A percentile compares a stretch with the other conserved stretches of the same genome.
phyloP scores from a whole-genome alignment of 2,113 vertebrate species.

The Urocolius indicus region DNA sequence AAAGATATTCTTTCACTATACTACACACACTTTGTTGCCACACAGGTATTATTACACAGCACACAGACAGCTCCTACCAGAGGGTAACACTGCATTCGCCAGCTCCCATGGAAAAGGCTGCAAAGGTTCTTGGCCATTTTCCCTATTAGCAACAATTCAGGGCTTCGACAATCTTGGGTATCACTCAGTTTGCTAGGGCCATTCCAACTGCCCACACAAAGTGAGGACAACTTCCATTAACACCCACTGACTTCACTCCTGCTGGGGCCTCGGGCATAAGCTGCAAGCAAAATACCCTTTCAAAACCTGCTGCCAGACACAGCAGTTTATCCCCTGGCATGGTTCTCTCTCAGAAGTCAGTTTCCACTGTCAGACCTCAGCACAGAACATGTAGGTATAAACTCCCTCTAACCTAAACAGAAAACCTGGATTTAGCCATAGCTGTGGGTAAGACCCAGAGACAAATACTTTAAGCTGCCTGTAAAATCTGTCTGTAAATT shows the following conservation, averaged over 20 bases:
- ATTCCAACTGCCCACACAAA: not conserved
- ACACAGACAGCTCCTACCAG: not conserved
- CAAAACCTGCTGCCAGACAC: not conserved
- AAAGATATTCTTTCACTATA: not conserved
- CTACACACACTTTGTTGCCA: not conserved
- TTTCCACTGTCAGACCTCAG: not conserved
- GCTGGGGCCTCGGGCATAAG: not conserved
- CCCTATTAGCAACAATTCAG: not conserved
- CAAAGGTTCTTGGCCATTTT: not conserved
- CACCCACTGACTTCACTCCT: not conserved
- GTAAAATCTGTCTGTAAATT: not conserved
- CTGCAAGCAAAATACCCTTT: not conserved
- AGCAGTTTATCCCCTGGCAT: fast-evolving
- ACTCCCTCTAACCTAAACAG: not conserved
- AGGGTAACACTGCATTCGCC: not conserved
- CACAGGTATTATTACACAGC: fast-evolving
- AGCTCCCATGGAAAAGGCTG: not conserved
- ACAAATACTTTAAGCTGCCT: not conserved
- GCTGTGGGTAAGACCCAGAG: not conserved
- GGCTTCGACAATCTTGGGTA: fast-evolving
- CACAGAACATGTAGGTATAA: not conserved
- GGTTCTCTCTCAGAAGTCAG: not conserved
- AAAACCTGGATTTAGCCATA: not conserved
- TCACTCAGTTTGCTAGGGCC: not conserved
- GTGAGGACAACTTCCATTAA: not conserved